Base-by-base conservation (phyloP, 1,140 invertebrate species). In the Globodera ellingtonae region DNA sequence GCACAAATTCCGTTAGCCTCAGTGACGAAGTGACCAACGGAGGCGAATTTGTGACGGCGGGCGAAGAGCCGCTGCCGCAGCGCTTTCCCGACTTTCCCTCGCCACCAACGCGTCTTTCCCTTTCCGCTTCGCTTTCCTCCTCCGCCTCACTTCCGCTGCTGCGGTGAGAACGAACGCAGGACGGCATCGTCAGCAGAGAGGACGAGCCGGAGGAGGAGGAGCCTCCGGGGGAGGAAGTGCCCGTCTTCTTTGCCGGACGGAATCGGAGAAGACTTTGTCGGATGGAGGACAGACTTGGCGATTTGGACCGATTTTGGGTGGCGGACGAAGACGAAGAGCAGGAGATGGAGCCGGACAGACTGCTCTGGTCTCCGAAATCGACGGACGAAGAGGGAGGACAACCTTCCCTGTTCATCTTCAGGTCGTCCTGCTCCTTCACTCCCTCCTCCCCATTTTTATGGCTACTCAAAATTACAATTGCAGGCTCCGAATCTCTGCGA, bases 401-500 rank as follows among this genome's bases (percentile, higher is more conserved):
- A 44, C 52, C 74, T 75, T 67, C 18, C 6, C 46, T n/a, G 47
- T 76, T 76, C 24, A 35, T 62, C 35, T 62, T 44, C 59, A 52
- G 50, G 2, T 52, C 7, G 50, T 52, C 10, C 50, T 52, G 50
- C 1, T 52, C n/a, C 15, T 24, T 76, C 47, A 5, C 52, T 67
- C 24, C 59, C 21, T 62, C 52, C n/a, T 62, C 9, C n/a, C 6
- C 46, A 21, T 65, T 24, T 56, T 59, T 15, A 10, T 9, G 21
- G 24, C 4, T 52, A 7, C 52, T 52, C 66, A 35, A 21, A 44
- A 79, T 35, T n/a, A 70, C 46, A 47, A 82, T 72, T 73, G 77
- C 52, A n/a, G 81, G 81, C 62, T 82, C 81, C 48, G 81, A 82
- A 24, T 82, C 81, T n/a, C 72, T 72, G 48, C 81, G 72, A n/a